phyloP scores from a whole-genome alignment of 2,797 vertebrate species.

The Thamnophis elegans region DNA sequence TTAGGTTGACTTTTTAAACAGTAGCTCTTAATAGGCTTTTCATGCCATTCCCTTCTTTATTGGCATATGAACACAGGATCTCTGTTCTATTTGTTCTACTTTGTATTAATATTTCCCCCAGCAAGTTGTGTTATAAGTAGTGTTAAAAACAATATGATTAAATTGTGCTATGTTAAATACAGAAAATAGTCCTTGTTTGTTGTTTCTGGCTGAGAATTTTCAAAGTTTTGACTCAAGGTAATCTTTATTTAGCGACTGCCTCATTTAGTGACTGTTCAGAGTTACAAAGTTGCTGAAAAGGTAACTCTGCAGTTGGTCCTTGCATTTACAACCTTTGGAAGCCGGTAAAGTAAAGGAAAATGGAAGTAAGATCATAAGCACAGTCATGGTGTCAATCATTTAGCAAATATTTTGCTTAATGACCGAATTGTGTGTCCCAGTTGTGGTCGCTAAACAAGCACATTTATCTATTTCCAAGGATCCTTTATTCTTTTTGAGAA shows the following conservation, averaged over 20 bases:
- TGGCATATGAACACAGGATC: not conserved
- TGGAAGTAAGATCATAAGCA: not conserved
- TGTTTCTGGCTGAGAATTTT: no score
- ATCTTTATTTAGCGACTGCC: not conserved
- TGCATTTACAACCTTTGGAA: not conserved
- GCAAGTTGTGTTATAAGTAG: not conserved
- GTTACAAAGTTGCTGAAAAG: not conserved
- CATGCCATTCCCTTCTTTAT: not conserved
- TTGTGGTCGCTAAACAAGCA: not conserved
- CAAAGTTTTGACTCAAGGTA: not conserved
- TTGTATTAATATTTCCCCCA: not conserved
- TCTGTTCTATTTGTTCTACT: not conserved
- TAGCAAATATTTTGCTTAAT: not conserved
- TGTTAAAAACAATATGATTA: not conserved
- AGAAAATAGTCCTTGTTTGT: no score
- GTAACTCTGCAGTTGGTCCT: not conserved
- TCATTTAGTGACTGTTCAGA: not conserved
- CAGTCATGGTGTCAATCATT: not conserved
- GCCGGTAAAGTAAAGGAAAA: not conserved
- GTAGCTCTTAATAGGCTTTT: not conserved
- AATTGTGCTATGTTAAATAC: not conserved
- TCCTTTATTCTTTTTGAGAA: not conserved
- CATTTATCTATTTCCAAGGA: not conserved
- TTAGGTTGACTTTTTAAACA: not conserved
- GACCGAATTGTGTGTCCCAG: not conserved